phyloP scores from a whole-genome alignment of 2,113 vertebrate species.

The Sciurus niger region DNA sequence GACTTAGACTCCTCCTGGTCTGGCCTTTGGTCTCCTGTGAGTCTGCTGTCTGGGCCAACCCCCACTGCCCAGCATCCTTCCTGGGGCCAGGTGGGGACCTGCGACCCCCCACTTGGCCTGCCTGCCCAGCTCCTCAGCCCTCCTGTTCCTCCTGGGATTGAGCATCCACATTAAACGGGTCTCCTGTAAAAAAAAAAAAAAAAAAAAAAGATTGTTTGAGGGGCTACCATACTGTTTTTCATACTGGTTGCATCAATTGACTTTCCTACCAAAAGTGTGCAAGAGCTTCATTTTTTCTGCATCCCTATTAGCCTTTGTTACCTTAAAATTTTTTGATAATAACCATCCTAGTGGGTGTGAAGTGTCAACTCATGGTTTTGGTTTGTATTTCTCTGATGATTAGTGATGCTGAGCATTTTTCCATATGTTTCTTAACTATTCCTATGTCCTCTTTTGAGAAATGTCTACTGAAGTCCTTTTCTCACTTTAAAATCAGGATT shows the following conservation, averaged over 20 bases:
- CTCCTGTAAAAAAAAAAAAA: neutral
- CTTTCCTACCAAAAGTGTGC: neutral
- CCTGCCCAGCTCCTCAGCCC: neutral
- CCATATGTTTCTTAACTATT: neutral
- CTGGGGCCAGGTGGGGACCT: conserved; percentile 7
- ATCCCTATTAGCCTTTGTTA: neutral
- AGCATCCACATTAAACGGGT: conserved; percentile 76
- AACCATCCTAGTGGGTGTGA: neutral
- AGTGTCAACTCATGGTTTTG: neutral
- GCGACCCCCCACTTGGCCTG: neutral
- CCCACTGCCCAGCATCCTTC: neutral
- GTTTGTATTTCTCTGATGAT: neutral
- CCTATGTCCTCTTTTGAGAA: neutral
- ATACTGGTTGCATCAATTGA: neutral
- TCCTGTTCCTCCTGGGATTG: conserved; percentile 1
- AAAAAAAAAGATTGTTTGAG: no score
- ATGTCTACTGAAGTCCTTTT: neutral
- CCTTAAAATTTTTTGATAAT: neutral
- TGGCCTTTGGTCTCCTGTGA: neutral
- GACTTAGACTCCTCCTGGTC: conserved; percentile 40
- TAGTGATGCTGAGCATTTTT: neutral
- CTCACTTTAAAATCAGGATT: neutral
- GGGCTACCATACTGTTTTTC: neutral
- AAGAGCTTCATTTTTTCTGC: neutral
- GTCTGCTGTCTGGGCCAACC: neutral